Conservation (phyloP, 2,888 invertebrate species). For the Carabus problematicus region DNA sequence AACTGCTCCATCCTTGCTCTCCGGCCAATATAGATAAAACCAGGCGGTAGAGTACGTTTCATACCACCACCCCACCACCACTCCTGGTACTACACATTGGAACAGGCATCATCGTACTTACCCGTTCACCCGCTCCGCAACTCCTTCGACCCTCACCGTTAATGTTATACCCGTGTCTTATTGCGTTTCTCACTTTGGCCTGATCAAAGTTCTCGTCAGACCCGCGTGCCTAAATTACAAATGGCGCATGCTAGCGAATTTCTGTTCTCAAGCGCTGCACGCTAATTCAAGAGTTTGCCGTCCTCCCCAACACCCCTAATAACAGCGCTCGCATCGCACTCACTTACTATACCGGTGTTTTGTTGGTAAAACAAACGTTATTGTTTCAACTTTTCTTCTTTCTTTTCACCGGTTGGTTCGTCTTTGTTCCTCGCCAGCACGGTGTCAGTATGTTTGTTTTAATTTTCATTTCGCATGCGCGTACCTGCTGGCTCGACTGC, state of each 20-base stretch:
- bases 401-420: conserved; percentile 2
- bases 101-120: too few relatives aligned
- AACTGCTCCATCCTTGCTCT: neutral
- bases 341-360: too few relatives aligned
- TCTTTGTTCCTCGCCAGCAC: too few relatives aligned
- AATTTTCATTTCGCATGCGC: too few relatives aligned
- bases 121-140: too few relatives aligned
- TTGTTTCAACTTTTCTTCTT: conserved; percentile 11
- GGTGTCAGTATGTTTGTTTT: too few relatives aligned
- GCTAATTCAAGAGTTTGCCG: neutral
- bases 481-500: too few relatives aligned
- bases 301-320: neutral
- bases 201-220: conserved; percentile 29
- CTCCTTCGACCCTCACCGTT: conserved; percentile 5
- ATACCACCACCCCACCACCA: too few relatives aligned
- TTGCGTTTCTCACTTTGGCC: conserved; percentile 38
- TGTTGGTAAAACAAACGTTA: neutral
- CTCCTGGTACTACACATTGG: too few relatives aligned
- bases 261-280: conserved; percentile 2
- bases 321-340: too few relatives aligned
- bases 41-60: too few relatives aligned
- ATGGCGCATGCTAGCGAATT: neutral
- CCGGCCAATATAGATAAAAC: conserved; percentile 11
- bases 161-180: conserved; percentile 36
- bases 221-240: conserved; percentile 19